A percentile compares a stretch with the other conserved stretches of the same genome.
Evolutionary conservation across 2,888 invertebrate species (phyloP).

Genomic region (Iselma pallidipennis): DNA sequence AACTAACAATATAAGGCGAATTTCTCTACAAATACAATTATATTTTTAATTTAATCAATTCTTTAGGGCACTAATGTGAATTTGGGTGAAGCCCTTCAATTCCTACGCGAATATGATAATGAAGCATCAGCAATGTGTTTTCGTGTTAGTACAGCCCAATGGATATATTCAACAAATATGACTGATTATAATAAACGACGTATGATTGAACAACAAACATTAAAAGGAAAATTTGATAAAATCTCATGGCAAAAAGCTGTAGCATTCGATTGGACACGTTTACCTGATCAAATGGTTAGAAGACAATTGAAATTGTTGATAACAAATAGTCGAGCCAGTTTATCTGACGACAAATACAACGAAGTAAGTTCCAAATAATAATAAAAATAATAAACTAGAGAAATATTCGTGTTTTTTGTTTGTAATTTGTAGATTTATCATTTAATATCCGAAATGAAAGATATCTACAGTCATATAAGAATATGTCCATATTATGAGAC

Average conservation of each 20-base stretch:
- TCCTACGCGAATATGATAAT: conserved; percentile 71
- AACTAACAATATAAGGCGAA: not conserved
- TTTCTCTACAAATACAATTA: not conserved
- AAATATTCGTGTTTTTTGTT: no score
- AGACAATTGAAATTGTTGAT: conserved; percentile 73
- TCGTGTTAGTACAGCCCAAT: conserved; percentile 71
- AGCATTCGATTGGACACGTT: conserved; percentile 68
- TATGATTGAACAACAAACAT: conserved; percentile 72
- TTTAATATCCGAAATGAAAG: conserved; percentile 77
- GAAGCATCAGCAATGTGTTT: conserved; percentile 76
- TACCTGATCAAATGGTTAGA: conserved; percentile 68
- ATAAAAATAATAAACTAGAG: not conserved
- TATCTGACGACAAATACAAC: conserved; percentile 73
- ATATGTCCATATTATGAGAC: conserved; percentile 70
- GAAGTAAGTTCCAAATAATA: conserved; percentile 70
- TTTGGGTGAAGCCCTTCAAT: conserved; percentile 70
- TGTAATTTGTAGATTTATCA: conserved; percentile 66
- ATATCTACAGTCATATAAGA: conserved; percentile 71
- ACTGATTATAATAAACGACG: conserved; percentile 71
- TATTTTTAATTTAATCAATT: no score
- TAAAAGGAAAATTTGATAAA: conserved; percentile 74
- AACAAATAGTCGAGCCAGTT: conserved; percentile 71
- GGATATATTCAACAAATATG: conserved; percentile 78
- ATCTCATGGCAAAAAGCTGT: conserved; percentile 75
- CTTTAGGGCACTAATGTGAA: conserved; percentile 68